phyloP scores from a whole-genome alignment of 2,888 invertebrate genomes.

The Stratiomys singularior region DNA sequence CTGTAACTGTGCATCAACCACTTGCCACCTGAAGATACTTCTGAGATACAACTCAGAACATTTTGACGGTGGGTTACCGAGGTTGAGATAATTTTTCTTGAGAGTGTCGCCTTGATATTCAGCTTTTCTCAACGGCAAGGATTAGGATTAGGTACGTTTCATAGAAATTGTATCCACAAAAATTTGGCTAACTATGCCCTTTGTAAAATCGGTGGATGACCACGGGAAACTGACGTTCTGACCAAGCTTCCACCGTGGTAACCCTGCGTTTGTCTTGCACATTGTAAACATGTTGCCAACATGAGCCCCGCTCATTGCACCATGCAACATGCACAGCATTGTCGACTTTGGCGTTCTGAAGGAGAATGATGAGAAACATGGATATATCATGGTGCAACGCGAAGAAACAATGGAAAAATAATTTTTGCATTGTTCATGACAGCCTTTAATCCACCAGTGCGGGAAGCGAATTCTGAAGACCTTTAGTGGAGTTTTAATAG shows the following conservation, averaged over 20 bases:
- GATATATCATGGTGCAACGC: constrained; percentile 37
- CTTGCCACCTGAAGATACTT: constrained; percentile 37
- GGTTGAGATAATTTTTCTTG: too few species aligned
- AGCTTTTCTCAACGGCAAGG: too few species aligned
- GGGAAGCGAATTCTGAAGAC: constrained; percentile 1
- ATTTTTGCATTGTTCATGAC: constrained; percentile 43
- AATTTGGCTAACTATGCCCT: too few species aligned
- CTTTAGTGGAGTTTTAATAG: neutral
- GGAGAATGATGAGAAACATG: constrained; percentile 36
- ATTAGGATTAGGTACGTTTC: too few species aligned
- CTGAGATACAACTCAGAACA: neutral
- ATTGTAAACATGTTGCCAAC: constrained; percentile 23
- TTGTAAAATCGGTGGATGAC: too few species aligned
- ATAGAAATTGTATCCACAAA: too few species aligned
- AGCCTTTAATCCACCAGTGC: constrained; percentile 23
- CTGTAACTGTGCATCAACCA: constrained; percentile 32
- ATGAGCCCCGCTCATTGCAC: constrained; percentile 25
- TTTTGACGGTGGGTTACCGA: too few species aligned
- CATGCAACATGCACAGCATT: constrained; percentile 31
- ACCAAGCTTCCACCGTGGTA: neutral
- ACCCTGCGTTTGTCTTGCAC: neutral
- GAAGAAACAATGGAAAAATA: constrained; percentile 41
- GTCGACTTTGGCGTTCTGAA: constrained; percentile 33
- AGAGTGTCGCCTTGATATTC: too few species aligned
- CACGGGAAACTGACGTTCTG: too few species aligned